These are phyloP conservation scores for Spialia ferax DNA, from an alignment of 2,888 invertebrate genomes.

Conservation along the genomic window DNA sequence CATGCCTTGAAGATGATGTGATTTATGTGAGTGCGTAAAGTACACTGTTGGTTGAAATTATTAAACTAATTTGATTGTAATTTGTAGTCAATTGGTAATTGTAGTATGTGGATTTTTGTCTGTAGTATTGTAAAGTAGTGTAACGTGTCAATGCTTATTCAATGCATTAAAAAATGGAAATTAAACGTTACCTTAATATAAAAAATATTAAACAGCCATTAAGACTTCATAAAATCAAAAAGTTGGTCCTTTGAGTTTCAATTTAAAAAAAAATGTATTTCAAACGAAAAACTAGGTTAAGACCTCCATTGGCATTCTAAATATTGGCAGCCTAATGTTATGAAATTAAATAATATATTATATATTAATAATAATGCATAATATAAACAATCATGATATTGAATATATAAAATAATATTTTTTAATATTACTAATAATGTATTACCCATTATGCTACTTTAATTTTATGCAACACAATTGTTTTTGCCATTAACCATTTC, in stretches of 20 bases:
- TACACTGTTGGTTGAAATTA: neutral
- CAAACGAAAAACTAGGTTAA: neutral
- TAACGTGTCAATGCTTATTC: neutral
- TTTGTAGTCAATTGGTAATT: slow-evolving; percentile 1
- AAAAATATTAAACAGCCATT: neutral
- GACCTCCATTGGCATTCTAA: too few species aligned
- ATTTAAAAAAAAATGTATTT: neutral
- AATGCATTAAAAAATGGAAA: neutral
- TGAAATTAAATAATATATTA: neutral
- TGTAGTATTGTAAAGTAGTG: neutral
- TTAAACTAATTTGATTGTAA: neutral
- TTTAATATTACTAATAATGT: neutral
- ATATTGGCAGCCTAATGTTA: neutral
- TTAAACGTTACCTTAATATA: neutral
- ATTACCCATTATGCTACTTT: neutral
- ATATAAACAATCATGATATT: neutral
- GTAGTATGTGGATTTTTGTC: neutral
- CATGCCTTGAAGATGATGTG: neutral
- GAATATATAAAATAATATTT: neutral
- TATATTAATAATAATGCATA: neutral
- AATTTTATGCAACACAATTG: too few species aligned
- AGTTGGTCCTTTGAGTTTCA: neutral
- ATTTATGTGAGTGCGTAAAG: neutral
- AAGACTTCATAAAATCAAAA: neutral
- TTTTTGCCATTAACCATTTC: too few species aligned